phyloP scores from a whole-genome alignment of 2,888 invertebrate species.

The Drosophila nr. fundita region DNA sequence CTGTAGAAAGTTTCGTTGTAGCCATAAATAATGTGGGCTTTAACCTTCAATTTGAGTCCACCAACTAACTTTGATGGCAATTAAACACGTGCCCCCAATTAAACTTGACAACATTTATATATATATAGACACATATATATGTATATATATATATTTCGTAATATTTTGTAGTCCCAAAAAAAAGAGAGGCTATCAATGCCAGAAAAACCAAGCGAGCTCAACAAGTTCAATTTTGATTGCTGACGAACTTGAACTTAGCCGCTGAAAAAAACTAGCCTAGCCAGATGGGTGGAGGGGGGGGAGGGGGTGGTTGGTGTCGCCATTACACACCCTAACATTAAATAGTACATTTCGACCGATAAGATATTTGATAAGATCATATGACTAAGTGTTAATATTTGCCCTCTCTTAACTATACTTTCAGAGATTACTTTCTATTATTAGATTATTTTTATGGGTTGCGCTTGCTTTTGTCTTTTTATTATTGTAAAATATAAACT shows the following conservation, averaged over 20 bases:
- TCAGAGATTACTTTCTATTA: conserved; percentile 12
- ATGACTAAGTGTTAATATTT: conserved; percentile 33
- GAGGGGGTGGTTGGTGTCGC: neutral
- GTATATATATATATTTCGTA: conserved; percentile 7
- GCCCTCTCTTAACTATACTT: neutral
- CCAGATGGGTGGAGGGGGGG: too few relatives aligned
- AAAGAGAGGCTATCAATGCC: conserved; percentile 27
- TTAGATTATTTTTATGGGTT: conserved; percentile 2
- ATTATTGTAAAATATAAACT: too few relatives aligned
- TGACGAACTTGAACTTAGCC: conserved; percentile 43
- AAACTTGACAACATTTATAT: conserved; percentile 27
- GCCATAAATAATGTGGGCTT: neutral
- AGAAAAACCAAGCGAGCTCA: conserved; percentile 3
- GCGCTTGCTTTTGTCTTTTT: too few relatives aligned
- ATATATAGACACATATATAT: too few relatives aligned
- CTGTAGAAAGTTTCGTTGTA: neutral
- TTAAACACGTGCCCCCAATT: conserved; percentile 44
- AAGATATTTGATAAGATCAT: conserved; percentile 39
- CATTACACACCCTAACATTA: neutral
- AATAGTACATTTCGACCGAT: conserved; percentile 19
- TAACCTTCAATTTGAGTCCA: conserved; percentile 9
- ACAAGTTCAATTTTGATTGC: conserved; percentile 34
- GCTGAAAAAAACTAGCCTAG: conserved; percentile 1
- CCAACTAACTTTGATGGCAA: conserved; percentile 12
- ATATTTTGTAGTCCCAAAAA: conserved; percentile 8